Evolutionary conservation across 2,888 invertebrate genomes (phyloP).

Genomic region (Zaprionus bogoriensis): DNA sequence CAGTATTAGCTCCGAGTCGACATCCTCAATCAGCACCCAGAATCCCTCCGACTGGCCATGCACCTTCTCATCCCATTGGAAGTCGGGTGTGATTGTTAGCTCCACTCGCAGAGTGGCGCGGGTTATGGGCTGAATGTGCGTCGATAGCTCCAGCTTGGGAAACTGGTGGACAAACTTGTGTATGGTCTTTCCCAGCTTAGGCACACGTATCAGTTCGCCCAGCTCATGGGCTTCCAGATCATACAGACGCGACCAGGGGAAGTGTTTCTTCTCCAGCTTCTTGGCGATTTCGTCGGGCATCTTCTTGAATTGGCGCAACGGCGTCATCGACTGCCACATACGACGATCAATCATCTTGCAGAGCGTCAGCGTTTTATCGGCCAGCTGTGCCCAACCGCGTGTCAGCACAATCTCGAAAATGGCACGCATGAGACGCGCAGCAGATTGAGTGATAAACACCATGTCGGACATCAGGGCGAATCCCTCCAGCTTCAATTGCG

Average conservation of each 20-base stretch:
- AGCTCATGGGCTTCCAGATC: conserved; percentile 98
- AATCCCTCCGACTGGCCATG: conserved; percentile 92
- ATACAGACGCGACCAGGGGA: conserved; percentile 96
- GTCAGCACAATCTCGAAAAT: conserved; percentile 98
- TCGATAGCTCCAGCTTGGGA: conserved; percentile 97
- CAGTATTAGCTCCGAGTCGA: conserved; percentile 93
- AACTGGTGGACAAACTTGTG: conserved; percentile 95
- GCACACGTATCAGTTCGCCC: conserved; percentile 88
- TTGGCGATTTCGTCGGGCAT: conserved; percentile 98
- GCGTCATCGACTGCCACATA: conserved; percentile 99
- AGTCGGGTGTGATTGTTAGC: conserved; percentile 98
- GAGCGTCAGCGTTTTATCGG: conserved; percentile 96
- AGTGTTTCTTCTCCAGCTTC: conserved; percentile 98
- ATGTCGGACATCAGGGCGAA: conserved; percentile 99
- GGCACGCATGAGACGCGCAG: conserved; percentile 95
- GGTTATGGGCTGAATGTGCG: conserved; percentile 99
- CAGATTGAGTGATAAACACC: conserved; percentile 99
- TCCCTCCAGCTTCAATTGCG: conserved; percentile 98
- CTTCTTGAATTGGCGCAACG: conserved; percentile 97
- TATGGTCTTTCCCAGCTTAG: conserved; percentile 90
- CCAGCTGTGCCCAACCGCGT: conserved; percentile 97
- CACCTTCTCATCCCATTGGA: conserved; percentile 98
- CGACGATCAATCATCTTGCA: conserved; percentile 99
- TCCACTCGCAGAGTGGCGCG: conserved; percentile 96
- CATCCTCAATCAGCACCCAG: conserved; percentile 94